Base-by-base conservation (phyloP, 2,113 vertebrate genomes). In the Coryphaenoides rupestris region DNA sequence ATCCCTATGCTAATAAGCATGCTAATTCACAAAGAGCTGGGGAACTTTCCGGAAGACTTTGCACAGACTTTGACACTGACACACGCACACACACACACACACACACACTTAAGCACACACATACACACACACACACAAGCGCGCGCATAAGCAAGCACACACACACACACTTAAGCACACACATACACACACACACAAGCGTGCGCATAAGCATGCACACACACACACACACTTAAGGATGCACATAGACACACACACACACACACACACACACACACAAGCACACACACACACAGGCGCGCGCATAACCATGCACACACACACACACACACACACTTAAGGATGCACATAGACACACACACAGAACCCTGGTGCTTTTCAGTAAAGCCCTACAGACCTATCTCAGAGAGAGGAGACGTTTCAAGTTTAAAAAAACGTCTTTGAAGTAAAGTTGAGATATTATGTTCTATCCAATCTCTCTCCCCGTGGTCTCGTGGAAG, bases 1-100 rank as follows among this genome's bases (percentile, higher is more conserved):
- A 87, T 86, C 83, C 82, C 68, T 87, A 89, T 89, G 87, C 87
- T 81, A 87, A 89, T 89, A 84, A 82, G 83, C 60, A 62, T 65
- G 75, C 63, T 85, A 84, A 87, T 87, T 83, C 76, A 68, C 75
- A 78, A n/a, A 75, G 69, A 75, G 64, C 55, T 24, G 24, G 15
- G 33, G 58, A 70, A 76, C 69, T 53, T 75, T 76, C 7, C 19
- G 23, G 5, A 64, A 66, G 7, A 17, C 45, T n/a, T n/a, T n/a
- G 22, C 19, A 16, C 13, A 63, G 15, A 17, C 47, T 50, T 50
- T 50, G 47, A 50, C 47, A 33, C 24, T 3, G 15, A 28, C 58
- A 46, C 58, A 60, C 40, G 21, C 21, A 21, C 47, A 50, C 60
- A 62, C 17, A 55, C 50, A 63, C 47, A 56, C 55, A 73, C 68